phyloP scores from a whole-genome alignment of 2,113 vertebrate species.

The Limanda limanda region DNA sequence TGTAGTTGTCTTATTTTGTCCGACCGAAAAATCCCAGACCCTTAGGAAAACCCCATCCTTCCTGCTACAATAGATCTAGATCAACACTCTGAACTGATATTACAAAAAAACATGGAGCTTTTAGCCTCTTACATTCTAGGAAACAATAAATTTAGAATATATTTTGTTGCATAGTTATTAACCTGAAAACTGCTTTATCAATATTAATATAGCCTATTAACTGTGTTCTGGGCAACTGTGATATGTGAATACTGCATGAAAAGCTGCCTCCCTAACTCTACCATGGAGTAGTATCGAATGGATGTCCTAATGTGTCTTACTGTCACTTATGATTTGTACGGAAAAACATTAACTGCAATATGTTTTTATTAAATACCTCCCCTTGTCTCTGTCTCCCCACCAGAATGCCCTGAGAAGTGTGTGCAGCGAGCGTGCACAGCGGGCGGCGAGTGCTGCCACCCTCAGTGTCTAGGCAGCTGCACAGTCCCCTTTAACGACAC shows the following conservation, averaged over 20 bases:
- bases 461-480: constrained; percentile 96
- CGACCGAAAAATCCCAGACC: neutral
- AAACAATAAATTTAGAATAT: too few relatives aligned
- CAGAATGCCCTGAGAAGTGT: constrained; percentile 92
- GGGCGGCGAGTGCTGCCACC: constrained; percentile 91
- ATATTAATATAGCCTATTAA: too few relatives aligned
- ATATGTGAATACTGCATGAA: too few relatives aligned
- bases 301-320: too few relatives aligned
- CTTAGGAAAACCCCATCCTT: neutral
- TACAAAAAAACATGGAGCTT: neutral
- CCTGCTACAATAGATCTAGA: neutral
- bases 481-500: constrained; percentile 82
- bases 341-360: neutral
- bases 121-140: too few relatives aligned
- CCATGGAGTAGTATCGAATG: too few relatives aligned
- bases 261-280: too few relatives aligned
- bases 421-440: constrained; percentile 87
- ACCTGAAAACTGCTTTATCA: too few relatives aligned
- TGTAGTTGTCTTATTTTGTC: neutral
- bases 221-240: too few relatives aligned
- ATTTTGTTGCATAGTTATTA: too few relatives aligned
- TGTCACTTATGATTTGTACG: neutral
- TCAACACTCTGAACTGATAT: neutral
- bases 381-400: constrained; percentile 17
- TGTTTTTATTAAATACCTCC: neutral